Evolutionary conservation across 1,140 invertebrate species (phyloP).

Genomic region (Drosophila kanapiae): DNA sequence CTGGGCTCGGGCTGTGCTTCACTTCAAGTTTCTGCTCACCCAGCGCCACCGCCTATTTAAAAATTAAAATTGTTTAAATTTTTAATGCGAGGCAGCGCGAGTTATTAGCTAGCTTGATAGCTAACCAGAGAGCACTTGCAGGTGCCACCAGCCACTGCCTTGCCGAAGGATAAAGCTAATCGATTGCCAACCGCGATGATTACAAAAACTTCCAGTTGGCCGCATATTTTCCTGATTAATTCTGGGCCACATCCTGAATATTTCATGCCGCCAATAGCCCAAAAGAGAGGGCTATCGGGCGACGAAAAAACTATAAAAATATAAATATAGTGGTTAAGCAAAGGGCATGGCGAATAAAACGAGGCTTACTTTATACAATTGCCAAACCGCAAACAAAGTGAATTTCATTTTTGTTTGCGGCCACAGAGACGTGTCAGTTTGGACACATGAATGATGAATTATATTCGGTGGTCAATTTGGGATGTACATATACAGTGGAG

Average conservation of each 20-base stretch:
- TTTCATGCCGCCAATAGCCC: conserved; percentile 52
- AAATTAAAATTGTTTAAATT: conserved; percentile 80
- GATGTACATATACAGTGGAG: conserved; percentile 27
- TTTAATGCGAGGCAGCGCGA: conserved; percentile 64
- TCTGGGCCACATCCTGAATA: conserved; percentile 56
- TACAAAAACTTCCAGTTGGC: conserved; percentile 72
- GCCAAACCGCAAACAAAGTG: conserved; percentile 74
- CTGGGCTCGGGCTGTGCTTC: background rate
- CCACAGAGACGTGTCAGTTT: conserved; percentile 80
- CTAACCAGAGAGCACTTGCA: conserved; percentile 13
- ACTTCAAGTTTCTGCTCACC: conserved; percentile 40
- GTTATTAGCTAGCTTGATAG: conserved; percentile 65
- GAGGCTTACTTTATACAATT: conserved; percentile 60
- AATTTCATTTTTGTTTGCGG: conserved; percentile 79
- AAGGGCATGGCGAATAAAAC: conserved; percentile 48
- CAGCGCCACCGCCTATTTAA: conserved; percentile 67
- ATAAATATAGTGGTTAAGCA: conserved; percentile 26
- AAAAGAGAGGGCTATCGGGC: background rate
- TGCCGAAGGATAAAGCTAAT: conserved; percentile 51
- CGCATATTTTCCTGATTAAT: conserved; percentile 78
- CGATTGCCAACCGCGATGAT: conserved; percentile 62
- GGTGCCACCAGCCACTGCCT: background rate
- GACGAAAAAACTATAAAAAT: conserved; percentile 10
- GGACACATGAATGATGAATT: conserved; percentile 83
- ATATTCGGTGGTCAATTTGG: conserved; percentile 60